Evolutionary conservation across 2,113 vertebrate species (phyloP).

Genomic region (Corythaixoides concolor): DNA sequence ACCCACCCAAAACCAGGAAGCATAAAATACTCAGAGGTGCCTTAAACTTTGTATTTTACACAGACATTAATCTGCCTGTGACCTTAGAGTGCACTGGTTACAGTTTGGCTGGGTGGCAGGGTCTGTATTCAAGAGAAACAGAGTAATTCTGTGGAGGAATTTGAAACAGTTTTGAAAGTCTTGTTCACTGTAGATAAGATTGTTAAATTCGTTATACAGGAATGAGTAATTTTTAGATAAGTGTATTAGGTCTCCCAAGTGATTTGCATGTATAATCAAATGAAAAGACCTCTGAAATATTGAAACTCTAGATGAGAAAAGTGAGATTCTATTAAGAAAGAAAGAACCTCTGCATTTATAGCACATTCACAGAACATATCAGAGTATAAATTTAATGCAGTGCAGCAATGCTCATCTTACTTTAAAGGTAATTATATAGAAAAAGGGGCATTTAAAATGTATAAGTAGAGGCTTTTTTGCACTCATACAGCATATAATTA

Average conservation of each 20-base stretch:
- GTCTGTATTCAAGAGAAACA: background rate
- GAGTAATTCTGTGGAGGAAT: background rate
- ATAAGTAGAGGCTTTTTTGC: conserved; percentile 57
- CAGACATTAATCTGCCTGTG: background rate
- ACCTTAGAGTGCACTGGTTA: background rate
- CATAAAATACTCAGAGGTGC: background rate
- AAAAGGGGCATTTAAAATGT: conserved; percentile 66
- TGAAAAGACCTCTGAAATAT: conserved; percentile 62
- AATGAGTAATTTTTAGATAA: conserved; percentile 68
- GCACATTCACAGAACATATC: conserved; percentile 43
- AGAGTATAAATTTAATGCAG: conserved; percentile 63
- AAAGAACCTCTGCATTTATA: conserved; percentile 65
- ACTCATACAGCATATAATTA: conserved; percentile 74
- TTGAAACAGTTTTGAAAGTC: conserved; percentile 8
- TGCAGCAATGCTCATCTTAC: conserved; percentile 67
- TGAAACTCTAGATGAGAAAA: conserved; percentile 64
- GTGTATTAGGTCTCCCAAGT: conserved; percentile 56
- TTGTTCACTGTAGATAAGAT: conserved; percentile 40
- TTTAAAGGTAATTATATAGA: conserved; percentile 72
- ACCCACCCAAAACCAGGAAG: background rate
- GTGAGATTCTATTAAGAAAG: conserved; percentile 67
- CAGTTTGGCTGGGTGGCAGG: background rate
- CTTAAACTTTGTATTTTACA: background rate
- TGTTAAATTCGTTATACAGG: conserved; percentile 47
- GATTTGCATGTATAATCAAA: conserved; percentile 69